Conservation (phyloP, 1,140 invertebrate genomes). For the Adelges cooleyi region DNA sequence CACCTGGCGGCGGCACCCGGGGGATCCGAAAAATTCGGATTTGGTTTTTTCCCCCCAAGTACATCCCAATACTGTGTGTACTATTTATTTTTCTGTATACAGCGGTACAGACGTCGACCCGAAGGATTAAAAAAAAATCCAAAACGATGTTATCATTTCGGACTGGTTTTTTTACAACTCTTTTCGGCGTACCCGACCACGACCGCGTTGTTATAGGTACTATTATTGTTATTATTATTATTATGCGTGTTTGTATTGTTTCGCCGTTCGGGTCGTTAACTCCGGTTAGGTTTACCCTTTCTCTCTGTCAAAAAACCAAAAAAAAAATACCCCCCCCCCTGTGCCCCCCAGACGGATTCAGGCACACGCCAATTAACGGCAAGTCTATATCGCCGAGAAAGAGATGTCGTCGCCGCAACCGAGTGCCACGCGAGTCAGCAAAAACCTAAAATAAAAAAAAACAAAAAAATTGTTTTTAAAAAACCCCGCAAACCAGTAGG, state of each 20-base stretch:
- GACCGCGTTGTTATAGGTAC: background rate
- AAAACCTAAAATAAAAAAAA: no score
- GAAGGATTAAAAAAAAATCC: constrained; percentile 15
- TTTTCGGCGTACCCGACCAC: background rate
- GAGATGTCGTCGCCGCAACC: background rate
- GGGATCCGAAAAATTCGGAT: background rate
- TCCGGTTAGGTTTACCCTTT: background rate
- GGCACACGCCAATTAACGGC: constrained; percentile 23
- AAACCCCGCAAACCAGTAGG: no score
- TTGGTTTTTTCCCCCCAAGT: background rate
- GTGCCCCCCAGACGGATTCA: background rate
- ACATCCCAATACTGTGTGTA: background rate
- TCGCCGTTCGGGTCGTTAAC: constrained; percentile 14
- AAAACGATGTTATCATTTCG: constrained; percentile 25
- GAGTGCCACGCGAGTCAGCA: no score
- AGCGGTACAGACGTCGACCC: no score
- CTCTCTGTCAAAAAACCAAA: no score
- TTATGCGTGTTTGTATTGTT: background rate
- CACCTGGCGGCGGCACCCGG: constrained; percentile 13
- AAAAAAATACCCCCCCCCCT: background rate
- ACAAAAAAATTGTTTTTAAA: background rate
- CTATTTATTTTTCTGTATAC: constrained; percentile 2
- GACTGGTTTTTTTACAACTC: constrained; percentile 13
- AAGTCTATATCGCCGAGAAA: background rate
- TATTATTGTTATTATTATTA: constrained; percentile 7